These are phyloP conservation scores for Pemphigus obesinymphae DNA, from an alignment of 1,140 invertebrate species.

Conservation along the genomic window DNA sequence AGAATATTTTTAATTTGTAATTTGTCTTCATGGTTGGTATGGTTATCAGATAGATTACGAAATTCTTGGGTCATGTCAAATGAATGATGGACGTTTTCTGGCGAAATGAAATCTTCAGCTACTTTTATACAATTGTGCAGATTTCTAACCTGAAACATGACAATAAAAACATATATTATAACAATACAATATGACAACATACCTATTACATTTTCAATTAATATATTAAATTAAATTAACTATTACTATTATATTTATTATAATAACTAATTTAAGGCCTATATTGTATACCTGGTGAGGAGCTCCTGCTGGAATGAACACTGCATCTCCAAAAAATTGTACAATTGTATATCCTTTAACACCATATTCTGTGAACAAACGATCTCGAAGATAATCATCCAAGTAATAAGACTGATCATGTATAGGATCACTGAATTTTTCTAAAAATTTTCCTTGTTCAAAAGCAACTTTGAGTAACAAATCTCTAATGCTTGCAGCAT, in stretches of 20 bases:
- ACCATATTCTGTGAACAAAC: conserved; percentile 84
- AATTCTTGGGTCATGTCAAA: too few relatives aligned
- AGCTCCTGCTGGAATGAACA: conserved; percentile 89
- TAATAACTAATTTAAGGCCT: too few relatives aligned
- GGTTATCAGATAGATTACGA: conserved; percentile 86
- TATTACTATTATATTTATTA: too few relatives aligned
- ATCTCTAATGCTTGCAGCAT: conserved; percentile 94
- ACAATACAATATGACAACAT: too few relatives aligned
- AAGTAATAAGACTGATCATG: conserved; percentile 97
- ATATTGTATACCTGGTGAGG: conserved; percentile 96
- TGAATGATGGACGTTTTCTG: conserved; percentile 93
- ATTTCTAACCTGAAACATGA: too few relatives aligned
- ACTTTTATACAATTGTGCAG: conserved; percentile 98
- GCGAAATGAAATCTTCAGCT: conserved; percentile 96
- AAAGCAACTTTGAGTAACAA: conserved; percentile 85
- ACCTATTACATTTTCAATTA: too few relatives aligned
- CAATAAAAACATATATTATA: too few relatives aligned
- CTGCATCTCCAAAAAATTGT: conserved; percentile 95
- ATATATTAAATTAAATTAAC: too few relatives aligned
- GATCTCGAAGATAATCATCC: too few relatives aligned
- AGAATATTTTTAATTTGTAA: conserved; percentile 98
- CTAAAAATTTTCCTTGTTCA: conserved; percentile 78
- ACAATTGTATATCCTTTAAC: conserved; percentile 93
- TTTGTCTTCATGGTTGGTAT: conserved; percentile 98
- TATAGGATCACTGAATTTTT: conserved; percentile 90